phyloP scores from a whole-genome alignment of 2,797 vertebrate species.

The Anisognathus igniventris region DNA sequence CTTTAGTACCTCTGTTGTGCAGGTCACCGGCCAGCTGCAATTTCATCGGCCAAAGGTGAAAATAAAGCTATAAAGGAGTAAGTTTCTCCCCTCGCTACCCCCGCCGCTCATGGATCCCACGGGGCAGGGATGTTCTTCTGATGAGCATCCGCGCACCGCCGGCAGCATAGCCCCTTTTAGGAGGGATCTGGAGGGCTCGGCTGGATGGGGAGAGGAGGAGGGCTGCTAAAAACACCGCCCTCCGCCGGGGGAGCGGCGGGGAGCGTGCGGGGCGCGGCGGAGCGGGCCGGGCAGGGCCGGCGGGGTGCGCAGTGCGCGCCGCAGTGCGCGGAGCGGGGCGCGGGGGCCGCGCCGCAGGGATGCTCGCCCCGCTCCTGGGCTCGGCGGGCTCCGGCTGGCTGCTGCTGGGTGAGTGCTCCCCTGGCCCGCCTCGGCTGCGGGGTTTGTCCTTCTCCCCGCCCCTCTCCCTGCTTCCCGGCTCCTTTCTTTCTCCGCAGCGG shows the following conservation, averaged over 20 bases:
- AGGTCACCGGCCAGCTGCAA: not conserved
- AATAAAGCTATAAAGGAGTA: not conserved
- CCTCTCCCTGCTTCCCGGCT: not conserved
- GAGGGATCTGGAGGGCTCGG: not conserved
- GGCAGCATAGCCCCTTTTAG: not conserved
- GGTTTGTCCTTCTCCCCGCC: not conserved
- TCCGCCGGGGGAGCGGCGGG: not conserved
- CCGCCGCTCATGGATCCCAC: not conserved
- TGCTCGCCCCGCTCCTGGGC: slow-evolving; percentile 77
- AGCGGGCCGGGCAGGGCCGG: not conserved
- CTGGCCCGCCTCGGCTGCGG: not conserved
- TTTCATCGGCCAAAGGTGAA: not conserved
- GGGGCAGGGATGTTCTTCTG: not conserved
- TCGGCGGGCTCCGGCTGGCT: slow-evolving; percentile 75
- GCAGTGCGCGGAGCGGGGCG: slow-evolving; percentile 46
- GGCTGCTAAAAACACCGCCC: slow-evolving; percentile 31
- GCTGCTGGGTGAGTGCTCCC: slow-evolving; percentile 72
- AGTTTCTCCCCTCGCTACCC: not conserved
- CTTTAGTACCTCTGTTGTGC: not conserved
- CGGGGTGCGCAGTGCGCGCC: slow-evolving; percentile 18
- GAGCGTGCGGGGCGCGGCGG: not conserved
- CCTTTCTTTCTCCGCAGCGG: not conserved
- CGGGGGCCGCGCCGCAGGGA: slow-evolving; percentile 56
- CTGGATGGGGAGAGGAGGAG: slow-evolving; percentile 22
- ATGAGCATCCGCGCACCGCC: not conserved